Base-by-base conservation (phyloP, 2,113 vertebrate species). In the Actinemys pallida region DNA sequence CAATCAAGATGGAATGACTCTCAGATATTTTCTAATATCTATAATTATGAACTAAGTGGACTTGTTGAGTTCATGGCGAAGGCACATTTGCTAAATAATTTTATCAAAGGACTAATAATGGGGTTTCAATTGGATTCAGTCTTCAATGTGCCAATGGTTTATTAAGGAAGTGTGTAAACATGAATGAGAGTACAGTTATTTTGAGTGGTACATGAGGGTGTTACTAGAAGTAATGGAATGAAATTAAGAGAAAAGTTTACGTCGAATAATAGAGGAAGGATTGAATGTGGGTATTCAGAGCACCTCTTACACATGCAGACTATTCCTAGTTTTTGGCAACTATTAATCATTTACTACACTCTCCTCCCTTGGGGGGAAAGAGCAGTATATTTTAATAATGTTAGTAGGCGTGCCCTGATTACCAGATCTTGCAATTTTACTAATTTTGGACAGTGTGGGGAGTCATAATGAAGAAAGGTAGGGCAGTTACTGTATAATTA, bases 41-140 rank as follows among this genome's bases (percentile, higher is more conserved):
- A 35, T 85, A 93, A 93, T 93, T 90, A 91, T 86, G 94, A 88
- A 94, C 83, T 86, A 96, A 94, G 84, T 86, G 57, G 79, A 31
- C 84, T 86, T 93, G 79, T 93, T 93, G 93, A 90, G 88, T 90
- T 96, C 1, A 3, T 81, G 93, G 92, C 47, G 65, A 95, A 94
- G 65, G 75, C 80, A 90, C 53, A 79, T 52, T 92, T 95, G 47
- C 90, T 17, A 95, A 96, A 91, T 0, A 4, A 80, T 85, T 86
- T 90, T 95, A 88, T 96, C 94, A 96, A 95, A 96, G 88, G 91
- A 85, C 88, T 69, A 69, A 69, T 35, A 20, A 69, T 20, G 17
- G 65, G n/a, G 19, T 95, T 96, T 65, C 75, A 75, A 83, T 85
- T 87, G 90, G 39, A 92, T 96, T 85, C 96, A 92, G 88, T 88